Base-by-base conservation (phyloP, 2,113 vertebrate genomes). In the Thinocorus orbignyianus region DNA sequence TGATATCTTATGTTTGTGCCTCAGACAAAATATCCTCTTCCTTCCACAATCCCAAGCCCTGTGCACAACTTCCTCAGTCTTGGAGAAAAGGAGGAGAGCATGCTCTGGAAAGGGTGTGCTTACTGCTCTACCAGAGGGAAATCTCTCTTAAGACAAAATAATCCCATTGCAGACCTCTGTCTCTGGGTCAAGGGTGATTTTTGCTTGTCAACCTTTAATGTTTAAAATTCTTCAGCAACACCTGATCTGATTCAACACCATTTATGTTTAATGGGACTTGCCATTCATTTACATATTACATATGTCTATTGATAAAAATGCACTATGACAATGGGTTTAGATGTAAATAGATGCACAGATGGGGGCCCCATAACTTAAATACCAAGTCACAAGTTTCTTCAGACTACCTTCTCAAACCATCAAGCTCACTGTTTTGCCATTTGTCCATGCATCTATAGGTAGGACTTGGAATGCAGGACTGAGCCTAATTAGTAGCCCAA, bases 21-120 rank as follows among this genome's bases (percentile, higher is more conserved):
- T 41, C 69, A 97, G 93, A 95, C 95, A 97, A 97, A 96, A 97
- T 97, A 96, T 92, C 95, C 94, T 97, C 57, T 97, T 97, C 96
- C 95, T 96, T 81, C 69, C 89, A 95, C 81, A 35, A 95, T 86
- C 86, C 57, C 86, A 95, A 89, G 42, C 30, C 81, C 48, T 52
- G 73, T 31, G 83, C 94, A 92, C 77, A 93, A 89, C 89, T 97
- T 97, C 95, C 96, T 97, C 77, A 68, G 77, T 60, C 81, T 31
- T 85, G 65, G 65, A 92, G 65, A 71, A 91, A 92, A 65, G 37
- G 42, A 92, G 46, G 46, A 92, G 4, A 74, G 80, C 44, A 35
- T n/a, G 42, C 52, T 84, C 17, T 94, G 76, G 64, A 79, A 86
- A 72, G 65, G 33, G 70, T 60, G 33, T 8, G 4, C 35, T 78